phyloP scores from a whole-genome alignment of 2,888 invertebrate genomes.

The Rhaphigaster nebulosa region DNA sequence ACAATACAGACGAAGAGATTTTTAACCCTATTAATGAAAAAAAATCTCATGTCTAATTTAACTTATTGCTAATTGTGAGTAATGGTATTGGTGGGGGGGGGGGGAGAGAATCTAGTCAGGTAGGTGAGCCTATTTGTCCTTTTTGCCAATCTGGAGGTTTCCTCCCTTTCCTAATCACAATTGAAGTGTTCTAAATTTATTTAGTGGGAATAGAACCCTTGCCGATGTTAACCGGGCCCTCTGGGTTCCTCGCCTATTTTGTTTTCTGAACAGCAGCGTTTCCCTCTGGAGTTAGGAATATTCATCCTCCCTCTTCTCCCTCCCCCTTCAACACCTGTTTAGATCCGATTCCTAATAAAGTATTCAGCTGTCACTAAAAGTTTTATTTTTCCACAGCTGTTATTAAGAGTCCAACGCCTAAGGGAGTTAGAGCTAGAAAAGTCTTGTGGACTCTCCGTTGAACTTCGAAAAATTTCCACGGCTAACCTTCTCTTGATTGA shows the following conservation, averaged over 20 bases:
- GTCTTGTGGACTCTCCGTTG: not conserved
- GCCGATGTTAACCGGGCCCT: too few relatives aligned
- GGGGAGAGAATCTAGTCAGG: too few relatives aligned
- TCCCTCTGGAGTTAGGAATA: not conserved
- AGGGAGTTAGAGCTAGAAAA: not conserved
- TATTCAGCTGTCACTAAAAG: not conserved
- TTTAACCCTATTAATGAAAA: not conserved
- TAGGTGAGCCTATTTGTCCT: too few relatives aligned
- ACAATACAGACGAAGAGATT: not conserved
- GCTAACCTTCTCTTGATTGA: not conserved
- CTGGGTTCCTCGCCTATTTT: too few relatives aligned
- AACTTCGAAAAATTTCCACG: not conserved
- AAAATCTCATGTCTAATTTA: too few relatives aligned
- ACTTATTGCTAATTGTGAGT: too few relatives aligned
- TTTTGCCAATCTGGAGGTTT: too few relatives aligned
- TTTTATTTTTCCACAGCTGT: slow-evolving; percentile 20
- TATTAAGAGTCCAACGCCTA: not conserved
- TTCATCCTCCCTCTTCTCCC: not conserved
- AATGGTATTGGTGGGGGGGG: too few relatives aligned
- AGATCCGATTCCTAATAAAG: slow-evolving; percentile 10
- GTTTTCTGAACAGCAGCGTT: not conserved
- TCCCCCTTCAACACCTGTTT: not conserved
- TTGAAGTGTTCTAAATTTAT: too few relatives aligned
- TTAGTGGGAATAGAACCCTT: too few relatives aligned
- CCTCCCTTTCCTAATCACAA: too few relatives aligned